A percentile compares a stretch with the other conserved stretches of the same genome.
These are phyloP conservation scores for Nasonia vitripennis DNA, from an alignment of 1,140 invertebrate species.

Conservation along the genomic window DNA sequence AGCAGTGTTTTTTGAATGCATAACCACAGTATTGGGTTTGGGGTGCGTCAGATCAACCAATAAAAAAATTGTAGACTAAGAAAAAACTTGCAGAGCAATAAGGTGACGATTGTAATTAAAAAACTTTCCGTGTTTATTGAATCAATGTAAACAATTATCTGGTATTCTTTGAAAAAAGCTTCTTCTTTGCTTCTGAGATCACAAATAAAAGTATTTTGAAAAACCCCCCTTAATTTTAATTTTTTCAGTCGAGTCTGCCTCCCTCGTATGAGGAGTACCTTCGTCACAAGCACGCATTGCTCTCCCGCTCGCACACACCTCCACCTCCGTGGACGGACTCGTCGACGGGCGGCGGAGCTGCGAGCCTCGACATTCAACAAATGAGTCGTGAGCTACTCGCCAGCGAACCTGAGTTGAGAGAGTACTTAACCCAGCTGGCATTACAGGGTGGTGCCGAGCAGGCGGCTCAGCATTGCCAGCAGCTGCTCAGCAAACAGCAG, in stretches of 20 bases:
- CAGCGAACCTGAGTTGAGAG: constrained; percentile 66
- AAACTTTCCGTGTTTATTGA: no score
- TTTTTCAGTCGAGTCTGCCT: constrained; percentile 66
- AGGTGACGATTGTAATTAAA: no score
- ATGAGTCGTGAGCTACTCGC: constrained; percentile 62
- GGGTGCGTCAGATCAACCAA: no score
- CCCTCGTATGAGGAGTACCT: constrained; percentile 73
- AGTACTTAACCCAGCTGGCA: constrained; percentile 63
- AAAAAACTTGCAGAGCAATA: no score
- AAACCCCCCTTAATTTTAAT: background rate
- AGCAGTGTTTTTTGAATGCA: no score
- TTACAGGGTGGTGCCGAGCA: constrained; percentile 59
- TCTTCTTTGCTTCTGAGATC: no score
- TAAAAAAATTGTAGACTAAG: no score
- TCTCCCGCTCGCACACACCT: constrained; percentile 70
- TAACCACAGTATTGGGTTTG: no score
- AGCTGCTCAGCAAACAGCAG: constrained; percentile 55
- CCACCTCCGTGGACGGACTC: constrained; percentile 72
- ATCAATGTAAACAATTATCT: no score
- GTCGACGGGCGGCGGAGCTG: background rate
- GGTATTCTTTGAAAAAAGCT: no score
- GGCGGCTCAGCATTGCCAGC: constrained; percentile 58
- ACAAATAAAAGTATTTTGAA: background rate
- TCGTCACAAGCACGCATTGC: constrained; percentile 66
- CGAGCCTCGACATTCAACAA: constrained; percentile 57